Base-by-base conservation (phyloP, 1,140 invertebrate species). In the Caenorhabditis briggsae region DNA sequence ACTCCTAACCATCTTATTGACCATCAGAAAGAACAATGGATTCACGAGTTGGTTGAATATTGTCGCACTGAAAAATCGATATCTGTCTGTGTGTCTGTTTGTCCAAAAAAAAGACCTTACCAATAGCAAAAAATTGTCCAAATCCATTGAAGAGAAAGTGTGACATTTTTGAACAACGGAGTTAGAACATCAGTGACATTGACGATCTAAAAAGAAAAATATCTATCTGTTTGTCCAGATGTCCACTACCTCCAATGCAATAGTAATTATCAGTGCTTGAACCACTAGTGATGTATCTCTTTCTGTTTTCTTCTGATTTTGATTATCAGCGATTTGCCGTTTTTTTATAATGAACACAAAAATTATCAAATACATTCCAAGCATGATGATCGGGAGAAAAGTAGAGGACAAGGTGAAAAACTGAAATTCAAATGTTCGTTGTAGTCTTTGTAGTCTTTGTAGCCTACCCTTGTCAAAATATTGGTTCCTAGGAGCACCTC, bases 71-170 rank as follows among this genome's bases (percentile, higher is more conserved):
- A 53, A 83, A 83, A 18, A 5, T 58, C 16, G n/a, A 8, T 5
- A n/a, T 58, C 3, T 58, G 18, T 58, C 56, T 20, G 16, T 18
- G 56, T 58, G 56, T 58, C 56, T 3, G n/a, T 18, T 3, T n/a
- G 56, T 55, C 33, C 16, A 23, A 11, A 20, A 3, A n/a, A n/a
- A n/a, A n/a, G n/a, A n/a, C 2, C 82, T 59, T 46, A 83, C 82
- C 82, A 61, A 84, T 84, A 85, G 14, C 43, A 70, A 23, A 85
- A 70, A 8, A 85, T 85, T 0, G 84, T 85, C 84, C 84, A 85
- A 14, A 70, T 53, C 84, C 84, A 85, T 64, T 64, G 61, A 55
- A 78, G 18, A 5, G 61, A 74, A 23, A 78, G 43, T 14, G 46
- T 25, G 8, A 65, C 46, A 41, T 14, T 50, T 8, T 64, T 65